Base-by-base conservation (phyloP, 2,113 vertebrate genomes). In the Microcebus ravelobensis region DNA sequence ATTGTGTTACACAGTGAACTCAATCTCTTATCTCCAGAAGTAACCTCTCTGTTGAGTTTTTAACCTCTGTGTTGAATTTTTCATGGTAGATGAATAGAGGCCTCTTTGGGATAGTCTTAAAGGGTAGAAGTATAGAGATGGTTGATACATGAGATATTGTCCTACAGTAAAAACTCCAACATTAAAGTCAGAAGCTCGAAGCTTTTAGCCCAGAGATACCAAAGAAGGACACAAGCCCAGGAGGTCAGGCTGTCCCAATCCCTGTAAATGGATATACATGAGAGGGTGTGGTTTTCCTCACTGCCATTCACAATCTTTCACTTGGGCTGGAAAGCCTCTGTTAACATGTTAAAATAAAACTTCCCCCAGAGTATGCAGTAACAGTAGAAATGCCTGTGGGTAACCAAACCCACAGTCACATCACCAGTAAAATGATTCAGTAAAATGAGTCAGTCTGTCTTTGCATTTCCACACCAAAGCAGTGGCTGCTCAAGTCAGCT, bases 351-450 rank as follows among this genome's bases (percentile, higher is more conserved):
- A 39, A 88, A 90, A 93, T 86, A 94, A 86, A 96, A 90, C 90
- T 15, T 79, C 73, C 61, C 34, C 34, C 31, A 45, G 77, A 91
- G 42, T 68, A 92, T 57, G 11, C 67, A 88, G 48, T 92, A 31
- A 65, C 59, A 73, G 48, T 1, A 85, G 90, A 96, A 84, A 97
- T 93, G 84, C 87, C 93, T 95, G 89, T 95, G 93, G 96, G 76
- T 97, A 96, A 90, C 84, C 87, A 93, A 95, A 96, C 80, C 61
- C 61, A 84, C 42, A 96, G 77, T 86, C 83, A 63, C 15, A 87
- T 36, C 42, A 57, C 73, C 71, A 92, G 87, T 36, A 77, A 95
- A 96, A 94, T 95, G 84, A 97, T 45, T 95, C 92, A 92, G 87
- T 36, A 29, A 77, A 81, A 89, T 97, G 96, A 97, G 84, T 96